Conservation (phyloP, 2,113 vertebrate species). For the Tautogolabrus adspersus region DNA sequence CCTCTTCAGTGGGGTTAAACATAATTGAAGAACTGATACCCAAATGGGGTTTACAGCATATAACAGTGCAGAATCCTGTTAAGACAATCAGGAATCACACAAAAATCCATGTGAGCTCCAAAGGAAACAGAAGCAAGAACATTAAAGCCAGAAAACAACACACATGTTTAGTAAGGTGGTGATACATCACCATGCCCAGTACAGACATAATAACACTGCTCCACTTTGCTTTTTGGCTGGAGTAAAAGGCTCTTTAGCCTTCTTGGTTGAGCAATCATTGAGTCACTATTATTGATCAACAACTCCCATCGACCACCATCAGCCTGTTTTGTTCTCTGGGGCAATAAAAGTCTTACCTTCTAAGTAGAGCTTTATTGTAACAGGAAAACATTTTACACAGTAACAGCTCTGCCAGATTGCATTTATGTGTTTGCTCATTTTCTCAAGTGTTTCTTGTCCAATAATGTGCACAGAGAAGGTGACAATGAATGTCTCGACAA, state of each 20-base stretch:
- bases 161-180: background rate
- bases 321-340: slow-evolving; percentile 34
- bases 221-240: slow-evolving; percentile 18
- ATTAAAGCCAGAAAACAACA: background rate
- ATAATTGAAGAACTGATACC: background rate
- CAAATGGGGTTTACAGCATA: background rate
- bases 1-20: background rate
- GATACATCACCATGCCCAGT: slow-evolving; percentile 8
- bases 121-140: background rate
- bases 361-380: slow-evolving; percentile 30
- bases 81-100: background rate
- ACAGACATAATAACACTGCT: background rate
- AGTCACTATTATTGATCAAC: slow-evolving; percentile 51
- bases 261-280: slow-evolving; percentile 27
- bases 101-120: background rate
- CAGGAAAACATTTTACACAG: background rate
- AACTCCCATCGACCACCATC: slow-evolving; percentile 36
- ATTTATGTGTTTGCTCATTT: background rate
- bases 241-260: slow-evolving; percentile 43
- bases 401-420: slow-evolving; percentile 1
- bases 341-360: slow-evolving; percentile 41
- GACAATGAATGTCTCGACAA: background rate
- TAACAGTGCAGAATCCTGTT: too few relatives aligned
- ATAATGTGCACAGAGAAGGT: background rate
- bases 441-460: slow-evolving; percentile 12